A percentile compares a stretch with the other conserved stretches of the same genome.
These are phyloP conservation scores for Drosophila neonasuta DNA, from an alignment of 2,888 invertebrate species.

Conservation along the genomic window DNA sequence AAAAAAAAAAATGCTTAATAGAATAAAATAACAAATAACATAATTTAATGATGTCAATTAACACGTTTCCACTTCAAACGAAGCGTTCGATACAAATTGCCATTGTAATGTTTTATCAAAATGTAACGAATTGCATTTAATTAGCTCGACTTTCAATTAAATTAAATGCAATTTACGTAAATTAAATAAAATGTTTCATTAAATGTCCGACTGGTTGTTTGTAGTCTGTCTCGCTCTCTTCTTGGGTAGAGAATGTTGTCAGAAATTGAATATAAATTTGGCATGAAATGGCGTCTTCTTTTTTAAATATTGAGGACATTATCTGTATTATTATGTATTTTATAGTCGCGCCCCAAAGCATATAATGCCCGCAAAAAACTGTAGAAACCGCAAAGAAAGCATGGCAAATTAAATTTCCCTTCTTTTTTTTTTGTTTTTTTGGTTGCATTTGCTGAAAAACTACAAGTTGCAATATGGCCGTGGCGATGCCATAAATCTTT, in stretches of 20 bases:
- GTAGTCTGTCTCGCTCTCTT: neutral
- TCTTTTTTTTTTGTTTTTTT: constrained; percentile 19
- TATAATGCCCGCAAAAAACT: constrained; percentile 20
- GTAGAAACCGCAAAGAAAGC: constrained; percentile 32
- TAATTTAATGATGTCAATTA: constrained; percentile 51
- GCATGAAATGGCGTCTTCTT: constrained; percentile 79
- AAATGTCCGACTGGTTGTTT: constrained; percentile 45
- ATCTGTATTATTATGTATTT: constrained; percentile 42
- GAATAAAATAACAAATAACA: constrained; percentile 4
- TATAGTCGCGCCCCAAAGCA: constrained; percentile 30
- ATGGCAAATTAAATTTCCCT: constrained; percentile 69
- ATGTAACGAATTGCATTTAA: constrained; percentile 37
- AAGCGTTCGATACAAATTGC: constrained; percentile 48
- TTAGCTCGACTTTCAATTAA: constrained; percentile 31
- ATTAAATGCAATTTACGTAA: constrained; percentile 24
- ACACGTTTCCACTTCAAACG: constrained; percentile 60
- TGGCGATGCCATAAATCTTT: constrained; percentile 65
- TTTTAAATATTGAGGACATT: constrained; percentile 62
- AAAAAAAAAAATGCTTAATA: constrained; percentile 15
- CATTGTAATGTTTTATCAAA: constrained; percentile 48
- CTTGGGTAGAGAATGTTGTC: constrained; percentile 47
- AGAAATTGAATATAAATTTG: constrained; percentile 81
- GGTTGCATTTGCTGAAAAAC: constrained; percentile 16
- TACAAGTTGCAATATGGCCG: constrained; percentile 50
- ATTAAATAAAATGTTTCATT: constrained; percentile 24